Conservation (phyloP, 1,140 invertebrate genomes). For the Lineus longissimus region DNA sequence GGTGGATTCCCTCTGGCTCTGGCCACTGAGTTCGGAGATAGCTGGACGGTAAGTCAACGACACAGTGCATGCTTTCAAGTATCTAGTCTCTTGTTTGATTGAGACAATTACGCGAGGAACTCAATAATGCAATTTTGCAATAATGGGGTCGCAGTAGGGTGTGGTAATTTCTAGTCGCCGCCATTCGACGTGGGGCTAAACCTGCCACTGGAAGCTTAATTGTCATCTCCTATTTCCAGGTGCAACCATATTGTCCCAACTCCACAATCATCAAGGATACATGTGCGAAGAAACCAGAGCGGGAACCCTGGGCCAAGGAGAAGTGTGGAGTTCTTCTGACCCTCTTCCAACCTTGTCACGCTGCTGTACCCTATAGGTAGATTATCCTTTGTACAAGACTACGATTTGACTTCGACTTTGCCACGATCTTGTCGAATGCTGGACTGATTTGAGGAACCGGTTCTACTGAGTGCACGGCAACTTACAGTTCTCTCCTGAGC, state of each 20-base stretch:
- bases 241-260: not conserved
- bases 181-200: too few species aligned
- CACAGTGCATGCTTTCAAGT: constrained; percentile 64
- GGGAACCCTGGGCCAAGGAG: constrained; percentile 71
- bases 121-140: constrained; percentile 9
- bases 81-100: constrained; percentile 42
- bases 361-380: constrained; percentile 68
- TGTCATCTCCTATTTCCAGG: too few species aligned
- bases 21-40: constrained; percentile 73
- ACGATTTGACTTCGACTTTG: not conserved
- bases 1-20: constrained; percentile 69
- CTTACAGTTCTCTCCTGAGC: too few species aligned
- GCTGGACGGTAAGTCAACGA: constrained; percentile 74
- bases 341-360: constrained; percentile 73
- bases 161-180: too few species aligned
- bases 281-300: constrained; percentile 66
- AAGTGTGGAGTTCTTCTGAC: constrained; percentile 74
- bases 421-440: too few species aligned
- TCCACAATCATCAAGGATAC: constrained; percentile 58
- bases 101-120: constrained; percentile 20
- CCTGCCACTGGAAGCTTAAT: too few species aligned
- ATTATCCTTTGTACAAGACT: constrained; percentile 58
- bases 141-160: too few species aligned
- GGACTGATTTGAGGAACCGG: too few species aligned
- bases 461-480: too few species aligned